phyloP scores from a whole-genome alignment of 2,888 invertebrate species.

The Euzetes globulus region DNA sequence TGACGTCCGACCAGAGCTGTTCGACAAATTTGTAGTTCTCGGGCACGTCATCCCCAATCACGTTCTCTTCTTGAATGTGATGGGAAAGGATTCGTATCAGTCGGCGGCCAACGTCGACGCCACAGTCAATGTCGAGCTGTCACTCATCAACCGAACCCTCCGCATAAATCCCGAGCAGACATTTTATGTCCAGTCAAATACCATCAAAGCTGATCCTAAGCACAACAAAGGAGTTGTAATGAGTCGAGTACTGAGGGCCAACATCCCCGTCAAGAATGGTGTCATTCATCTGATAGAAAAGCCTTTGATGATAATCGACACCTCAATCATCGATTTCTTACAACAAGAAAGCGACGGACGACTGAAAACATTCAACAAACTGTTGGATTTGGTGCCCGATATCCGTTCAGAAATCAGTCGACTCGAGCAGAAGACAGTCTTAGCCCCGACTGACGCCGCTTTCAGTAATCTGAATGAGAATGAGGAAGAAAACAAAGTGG shows the following conservation, averaged over 20 bases:
- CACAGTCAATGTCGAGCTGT: constrained; percentile 69
- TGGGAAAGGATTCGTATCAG: constrained; percentile 50
- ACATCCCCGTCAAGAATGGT: constrained; percentile 85
- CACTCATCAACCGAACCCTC: constrained; percentile 42
- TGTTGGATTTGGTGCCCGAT: constrained; percentile 44
- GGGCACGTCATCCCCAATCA: constrained; percentile 81
- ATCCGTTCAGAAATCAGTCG: constrained; percentile 10
- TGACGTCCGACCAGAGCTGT: constrained; percentile 5
- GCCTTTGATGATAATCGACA: constrained; percentile 83
- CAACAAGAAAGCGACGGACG: constrained; percentile 52
- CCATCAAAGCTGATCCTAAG: constrained; percentile 41
- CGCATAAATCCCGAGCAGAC: constrained; percentile 38
- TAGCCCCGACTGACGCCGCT: constrained; percentile 32
- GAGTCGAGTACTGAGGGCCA: constrained; percentile 76
- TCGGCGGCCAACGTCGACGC: constrained; percentile 75
- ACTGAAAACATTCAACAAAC: constrained; percentile 25
- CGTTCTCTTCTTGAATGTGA: constrained; percentile 67
- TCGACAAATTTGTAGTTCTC: constrained; percentile 53
- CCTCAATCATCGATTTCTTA: constrained; percentile 73
- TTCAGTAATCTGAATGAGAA: constrained; percentile 30
- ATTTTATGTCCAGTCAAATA: constrained; percentile 60
- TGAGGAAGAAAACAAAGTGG: constrained; percentile 27
- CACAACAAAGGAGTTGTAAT: constrained; percentile 75
- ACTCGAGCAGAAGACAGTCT: constrained; percentile 26
- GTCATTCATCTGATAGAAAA: constrained; percentile 86